Conservation (phyloP, 2,888 invertebrate species). For the Parascotia fuliginaria region DNA sequence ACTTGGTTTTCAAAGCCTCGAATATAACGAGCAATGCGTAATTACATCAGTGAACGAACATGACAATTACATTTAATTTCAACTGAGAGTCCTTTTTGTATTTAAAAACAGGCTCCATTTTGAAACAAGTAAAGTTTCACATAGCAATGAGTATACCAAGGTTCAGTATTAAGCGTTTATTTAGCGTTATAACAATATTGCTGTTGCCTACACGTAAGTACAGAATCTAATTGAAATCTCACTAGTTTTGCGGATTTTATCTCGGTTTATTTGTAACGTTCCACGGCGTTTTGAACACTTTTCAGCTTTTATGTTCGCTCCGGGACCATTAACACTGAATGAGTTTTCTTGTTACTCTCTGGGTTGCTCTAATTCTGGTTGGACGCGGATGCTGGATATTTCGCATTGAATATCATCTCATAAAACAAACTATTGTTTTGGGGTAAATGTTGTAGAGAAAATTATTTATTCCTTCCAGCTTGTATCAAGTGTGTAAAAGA, state of each 20-base stretch:
- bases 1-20: too few species aligned
- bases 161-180: too few species aligned
- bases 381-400: background rate
- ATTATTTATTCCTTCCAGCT: background rate
- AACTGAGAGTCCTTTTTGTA: too few species aligned
- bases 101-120: too few species aligned
- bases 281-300: background rate
- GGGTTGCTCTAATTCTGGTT: background rate
- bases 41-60: too few species aligned
- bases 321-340: constrained; percentile 2
- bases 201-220: background rate
- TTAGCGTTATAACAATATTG: too few species aligned
- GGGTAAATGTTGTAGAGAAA: background rate
- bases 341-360: constrained; percentile 1
- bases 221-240: background rate
- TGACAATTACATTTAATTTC: too few species aligned
- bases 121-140: too few species aligned
- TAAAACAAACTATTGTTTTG: background rate
- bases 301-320: background rate
- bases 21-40: too few species aligned
- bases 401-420: background rate
- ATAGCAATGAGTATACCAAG: too few species aligned
- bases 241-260: background rate
- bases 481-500: background rate
- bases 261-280: background rate